Evolutionary conservation across 2,113 vertebrate species (phyloP).

Genomic region (Lichenostomus cassidix): DNA sequence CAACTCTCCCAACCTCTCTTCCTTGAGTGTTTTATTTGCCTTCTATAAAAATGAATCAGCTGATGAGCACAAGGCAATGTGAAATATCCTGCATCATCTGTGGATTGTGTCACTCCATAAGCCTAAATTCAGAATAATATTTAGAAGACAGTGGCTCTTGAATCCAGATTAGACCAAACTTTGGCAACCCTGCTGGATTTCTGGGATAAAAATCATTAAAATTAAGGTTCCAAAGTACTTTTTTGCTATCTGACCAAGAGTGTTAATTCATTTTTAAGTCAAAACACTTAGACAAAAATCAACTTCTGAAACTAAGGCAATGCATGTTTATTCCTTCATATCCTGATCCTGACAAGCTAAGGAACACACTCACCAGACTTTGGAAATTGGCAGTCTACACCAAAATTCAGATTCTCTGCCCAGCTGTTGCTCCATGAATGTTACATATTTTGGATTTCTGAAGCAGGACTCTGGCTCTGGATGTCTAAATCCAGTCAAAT

Average conservation of each 20-base stretch:
- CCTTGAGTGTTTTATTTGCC: not conserved
- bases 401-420: not conserved
- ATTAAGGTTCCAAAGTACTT: not conserved
- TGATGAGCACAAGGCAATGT: not conserved
- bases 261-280: not conserved
- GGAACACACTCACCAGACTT: not conserved
- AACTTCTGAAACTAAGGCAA: not conserved
- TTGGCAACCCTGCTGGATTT: rapidly evolving
- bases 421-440: not conserved
- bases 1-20: rapidly evolving
- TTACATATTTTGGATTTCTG: not conserved
- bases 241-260: not conserved
- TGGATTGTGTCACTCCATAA: not conserved
- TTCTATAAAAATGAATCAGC: not conserved
- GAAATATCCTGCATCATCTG: not conserved
- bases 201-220: not conserved
- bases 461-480: not conserved
- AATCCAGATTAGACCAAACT: not conserved
- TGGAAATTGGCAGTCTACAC: not conserved
- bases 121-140: not conserved
- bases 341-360: not conserved
- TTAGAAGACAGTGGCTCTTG: not conserved
- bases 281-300: not conserved
- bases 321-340: not conserved
- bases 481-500: not conserved